Percentiles rank a stretch among this genome's conserved stretches.
phyloP scores from a whole-genome alignment of 2,797 vertebrate species.

The Hydrolagus colliei region DNA sequence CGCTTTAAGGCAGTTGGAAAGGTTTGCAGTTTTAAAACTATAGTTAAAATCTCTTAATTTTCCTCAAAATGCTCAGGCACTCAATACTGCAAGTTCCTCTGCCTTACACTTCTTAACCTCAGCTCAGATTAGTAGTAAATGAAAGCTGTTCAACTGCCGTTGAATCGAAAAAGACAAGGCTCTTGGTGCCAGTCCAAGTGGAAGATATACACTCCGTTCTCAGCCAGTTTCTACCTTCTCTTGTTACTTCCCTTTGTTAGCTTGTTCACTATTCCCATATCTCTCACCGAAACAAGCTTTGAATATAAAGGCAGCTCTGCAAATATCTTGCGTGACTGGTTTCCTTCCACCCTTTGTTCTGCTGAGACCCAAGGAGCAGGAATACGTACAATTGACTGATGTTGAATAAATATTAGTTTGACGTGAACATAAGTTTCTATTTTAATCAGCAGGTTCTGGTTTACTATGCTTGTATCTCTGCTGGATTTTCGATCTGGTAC shows the following conservation, averaged over 20 bases:
- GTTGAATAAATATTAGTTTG: too few relatives aligned
- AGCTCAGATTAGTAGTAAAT: background rate
- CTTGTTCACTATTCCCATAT: background rate
- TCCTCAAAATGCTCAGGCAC: background rate
- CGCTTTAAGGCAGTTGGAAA: background rate
- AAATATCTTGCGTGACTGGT: too few relatives aligned
- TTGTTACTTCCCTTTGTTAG: background rate
- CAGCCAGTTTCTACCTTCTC: background rate
- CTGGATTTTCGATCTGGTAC: too few relatives aligned
- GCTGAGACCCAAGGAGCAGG: too few relatives aligned
- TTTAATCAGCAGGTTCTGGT: too few relatives aligned
- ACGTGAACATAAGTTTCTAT: too few relatives aligned
- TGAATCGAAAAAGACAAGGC: too few relatives aligned
- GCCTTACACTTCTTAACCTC: background rate
- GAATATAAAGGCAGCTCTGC: too few relatives aligned
- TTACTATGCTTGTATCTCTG: too few relatives aligned
- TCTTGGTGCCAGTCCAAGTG: background rate
- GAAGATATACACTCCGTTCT: background rate
- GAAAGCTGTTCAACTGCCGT: background rate
- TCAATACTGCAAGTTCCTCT: background rate
- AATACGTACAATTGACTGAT: too few relatives aligned
- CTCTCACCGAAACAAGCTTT: background rate
- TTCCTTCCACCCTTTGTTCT: too few relatives aligned
- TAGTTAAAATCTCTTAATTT: background rate
- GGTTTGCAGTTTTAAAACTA: background rate